Evolutionary conservation across 92 coral and sea anemone genomes (phyloP), one percentile per base, ranked within the genome.

Genomic region (Palythoa grandis): DNA sequence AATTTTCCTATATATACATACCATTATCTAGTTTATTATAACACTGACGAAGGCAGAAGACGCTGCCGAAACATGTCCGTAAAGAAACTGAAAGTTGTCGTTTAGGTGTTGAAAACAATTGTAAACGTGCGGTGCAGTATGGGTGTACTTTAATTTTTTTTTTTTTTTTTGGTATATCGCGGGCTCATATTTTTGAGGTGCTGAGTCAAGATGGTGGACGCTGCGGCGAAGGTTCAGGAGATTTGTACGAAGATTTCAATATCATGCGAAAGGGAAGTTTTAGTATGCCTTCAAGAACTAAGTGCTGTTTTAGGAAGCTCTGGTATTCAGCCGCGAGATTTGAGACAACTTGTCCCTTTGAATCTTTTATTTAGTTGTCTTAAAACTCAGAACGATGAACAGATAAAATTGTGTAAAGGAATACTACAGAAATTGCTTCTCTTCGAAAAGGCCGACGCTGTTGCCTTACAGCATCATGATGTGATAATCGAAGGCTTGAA

Each of bases 401-500:
- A 97, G 73, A 92, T 93, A 24, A 48, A 80, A 67, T 53, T 91
- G 39, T 95, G 96, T 74, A 93, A 89, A 77, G 87, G 92, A 37
- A 89, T 97, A 43, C 86, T 97, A 83, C 94, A 87, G 90, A 97
- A 97, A 72, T 79, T 97, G 35, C 85, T 97, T 61, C 87, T 86
- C 86, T 84, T 93, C 79, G 95, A 92, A 83, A 95, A 90, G 77
- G 92, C 94, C 12, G 99, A 95, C 43, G 91, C 92, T 2, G 54
- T 91, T 60, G 90, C 91, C 2, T 86, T 86, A 35, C 91, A 95
- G 74, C 91, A 95, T 86, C 94, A 91, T 86, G 99, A 93, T 76
- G 91, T 86, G 69, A 95, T 94, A 17, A 89, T 97, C 68, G 97
- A 97, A 82, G 99, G 99, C 70, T 47, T 97, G 82, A 97, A 95